phyloP scores from a whole-genome alignment of 2,888 invertebrate genomes.

The Drosophila atripex region DNA sequence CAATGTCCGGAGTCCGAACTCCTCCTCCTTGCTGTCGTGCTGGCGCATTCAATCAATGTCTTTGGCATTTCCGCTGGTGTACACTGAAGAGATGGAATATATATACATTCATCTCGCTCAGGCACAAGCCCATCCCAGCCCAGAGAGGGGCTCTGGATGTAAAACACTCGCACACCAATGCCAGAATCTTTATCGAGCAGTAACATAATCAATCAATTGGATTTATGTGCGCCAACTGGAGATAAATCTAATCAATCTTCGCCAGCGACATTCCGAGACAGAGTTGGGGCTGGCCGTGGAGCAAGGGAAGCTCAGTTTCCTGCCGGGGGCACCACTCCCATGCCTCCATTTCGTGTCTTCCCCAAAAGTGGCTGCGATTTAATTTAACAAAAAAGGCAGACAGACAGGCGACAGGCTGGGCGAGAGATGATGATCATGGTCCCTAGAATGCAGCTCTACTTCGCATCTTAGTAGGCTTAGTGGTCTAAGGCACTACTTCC shows the following conservation, averaged over 20 bases:
- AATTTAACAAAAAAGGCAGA: slow-evolving; percentile 48
- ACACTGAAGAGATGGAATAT: slow-evolving; percentile 9
- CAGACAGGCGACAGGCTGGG: slow-evolving; percentile 17
- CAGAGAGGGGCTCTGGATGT: slow-evolving; percentile 43
- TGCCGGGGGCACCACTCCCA: no score
- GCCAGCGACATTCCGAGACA: slow-evolving; percentile 57
- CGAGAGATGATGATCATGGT: no score
- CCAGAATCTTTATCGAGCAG: slow-evolving; percentile 76
- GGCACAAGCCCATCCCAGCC: neutral
- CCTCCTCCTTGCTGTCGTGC: slow-evolving; percentile 43
- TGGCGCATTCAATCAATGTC: slow-evolving; percentile 76
- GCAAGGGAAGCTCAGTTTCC: neutral
- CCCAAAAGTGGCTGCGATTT: slow-evolving; percentile 56
- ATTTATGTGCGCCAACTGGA: slow-evolving; percentile 82
- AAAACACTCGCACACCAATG: slow-evolving; percentile 59
- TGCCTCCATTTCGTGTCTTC: slow-evolving; percentile 37
- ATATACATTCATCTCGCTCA: slow-evolving; percentile 3
- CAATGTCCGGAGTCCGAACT: slow-evolving; percentile 50
- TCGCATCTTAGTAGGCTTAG: no score
- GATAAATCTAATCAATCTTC: slow-evolving; percentile 83
- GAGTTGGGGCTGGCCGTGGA: slow-evolving; percentile 29
- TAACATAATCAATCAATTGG: slow-evolving; percentile 83
- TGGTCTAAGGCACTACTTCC: no score
- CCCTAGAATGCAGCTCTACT: no score
- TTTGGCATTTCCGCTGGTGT: slow-evolving; percentile 62